Conservation (phyloP, 2,797 vertebrate genomes). For the Mus spretus region DNA sequence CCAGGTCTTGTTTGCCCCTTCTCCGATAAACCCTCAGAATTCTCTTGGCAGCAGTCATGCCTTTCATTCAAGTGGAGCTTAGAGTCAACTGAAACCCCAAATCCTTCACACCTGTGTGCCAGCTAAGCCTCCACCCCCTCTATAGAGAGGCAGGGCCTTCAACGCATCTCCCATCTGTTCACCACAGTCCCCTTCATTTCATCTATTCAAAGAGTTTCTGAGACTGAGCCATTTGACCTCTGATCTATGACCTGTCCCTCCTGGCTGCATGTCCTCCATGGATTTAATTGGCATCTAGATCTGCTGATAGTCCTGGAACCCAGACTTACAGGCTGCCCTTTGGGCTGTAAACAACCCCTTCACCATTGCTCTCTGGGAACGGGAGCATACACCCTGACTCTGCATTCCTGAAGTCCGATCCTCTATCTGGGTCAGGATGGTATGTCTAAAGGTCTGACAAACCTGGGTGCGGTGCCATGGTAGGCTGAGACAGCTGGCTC, state of each 20-base stretch:
- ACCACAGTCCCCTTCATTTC: background rate
- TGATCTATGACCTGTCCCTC: slow-evolving; percentile 51
- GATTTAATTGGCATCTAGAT: slow-evolving; percentile 23
- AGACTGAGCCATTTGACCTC: background rate
- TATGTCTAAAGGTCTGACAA: slow-evolving; percentile 11
- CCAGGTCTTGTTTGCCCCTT: slow-evolving; percentile 4
- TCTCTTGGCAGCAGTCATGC: background rate
- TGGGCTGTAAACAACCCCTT: slow-evolving; percentile 12
- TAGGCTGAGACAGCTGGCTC: background rate
- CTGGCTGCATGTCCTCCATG: slow-evolving; percentile 14
- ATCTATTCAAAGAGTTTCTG: background rate
- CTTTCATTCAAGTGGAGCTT: slow-evolving; percentile 1
- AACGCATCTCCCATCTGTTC: slow-evolving; percentile 42
- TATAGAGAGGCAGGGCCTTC: background rate
- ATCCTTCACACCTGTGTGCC: slow-evolving; percentile 59
- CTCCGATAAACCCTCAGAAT: slow-evolving; percentile 8
- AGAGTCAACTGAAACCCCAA: slow-evolving; percentile 57
- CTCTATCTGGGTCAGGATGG: background rate
- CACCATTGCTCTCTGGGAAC: background rate
- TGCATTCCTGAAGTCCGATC: background rate
- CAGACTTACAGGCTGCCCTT: slow-evolving; percentile 54
- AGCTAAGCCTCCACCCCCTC: background rate
- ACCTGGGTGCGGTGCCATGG: background rate
- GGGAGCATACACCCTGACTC: background rate
- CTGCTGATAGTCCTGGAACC: slow-evolving; percentile 57